A percentile compares a stretch with the other conserved stretches of the same genome.
These are phyloP conservation scores for Piprites chloris DNA, from an alignment of 2,113 vertebrate genomes.

Conservation along the genomic window DNA sequence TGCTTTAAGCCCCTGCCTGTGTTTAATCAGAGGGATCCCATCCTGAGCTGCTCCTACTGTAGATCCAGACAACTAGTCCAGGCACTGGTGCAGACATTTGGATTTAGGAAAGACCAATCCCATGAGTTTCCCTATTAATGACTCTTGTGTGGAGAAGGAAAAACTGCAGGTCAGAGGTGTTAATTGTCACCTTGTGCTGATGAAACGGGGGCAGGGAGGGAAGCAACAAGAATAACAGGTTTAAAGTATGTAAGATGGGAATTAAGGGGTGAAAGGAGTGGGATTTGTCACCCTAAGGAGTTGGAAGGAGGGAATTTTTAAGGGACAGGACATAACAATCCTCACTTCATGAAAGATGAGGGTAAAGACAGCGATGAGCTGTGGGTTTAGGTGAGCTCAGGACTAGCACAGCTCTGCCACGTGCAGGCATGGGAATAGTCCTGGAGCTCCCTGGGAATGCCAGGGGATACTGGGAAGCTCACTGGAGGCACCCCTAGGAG, in stretches of 20 bases:
- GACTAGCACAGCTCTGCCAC: neutral
- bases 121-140: neutral
- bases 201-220: neutral
- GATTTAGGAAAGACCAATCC: neutral
- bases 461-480: neutral
- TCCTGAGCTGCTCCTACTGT: neutral
- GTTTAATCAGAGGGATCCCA: neutral
- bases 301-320: neutral
- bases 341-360: neutral
- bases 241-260: neutral
- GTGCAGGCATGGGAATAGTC: neutral
- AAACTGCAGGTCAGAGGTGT: neutral
- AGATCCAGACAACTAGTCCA: neutral
- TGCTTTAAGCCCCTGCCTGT: neutral
- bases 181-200: neutral
- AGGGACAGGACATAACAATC: fast-evolving
- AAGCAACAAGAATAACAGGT: neutral
- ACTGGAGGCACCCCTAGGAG: neutral
- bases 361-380: neutral
- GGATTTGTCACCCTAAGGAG: neutral
- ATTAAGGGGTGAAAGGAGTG: neutral
- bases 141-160: neutral
- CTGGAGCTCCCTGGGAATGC: neutral
- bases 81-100: neutral
- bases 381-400: neutral